Percentiles rank a stretch among this genome's conserved stretches.
Evolutionary conservation across 1,140 invertebrate genomes (phyloP).

Genomic region (Camponotus pennsylvanicus): DNA sequence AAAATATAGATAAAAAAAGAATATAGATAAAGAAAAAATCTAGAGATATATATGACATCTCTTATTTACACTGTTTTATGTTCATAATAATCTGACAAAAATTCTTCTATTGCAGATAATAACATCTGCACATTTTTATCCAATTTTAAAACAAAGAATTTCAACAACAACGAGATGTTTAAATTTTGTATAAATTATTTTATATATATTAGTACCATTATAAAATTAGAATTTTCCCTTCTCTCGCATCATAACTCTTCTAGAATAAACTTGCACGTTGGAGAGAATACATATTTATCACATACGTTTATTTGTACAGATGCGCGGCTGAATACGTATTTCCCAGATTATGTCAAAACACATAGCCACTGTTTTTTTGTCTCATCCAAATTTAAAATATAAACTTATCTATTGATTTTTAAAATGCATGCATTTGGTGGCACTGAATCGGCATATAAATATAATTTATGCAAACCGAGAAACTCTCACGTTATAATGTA

Average conservation of each 20-base stretch:
- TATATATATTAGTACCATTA: neutral
- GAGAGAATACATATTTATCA: neutral
- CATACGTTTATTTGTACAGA: neutral
- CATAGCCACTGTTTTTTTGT: neutral
- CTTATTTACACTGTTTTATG: neutral
- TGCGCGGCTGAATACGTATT: neutral
- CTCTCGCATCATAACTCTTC: neutral
- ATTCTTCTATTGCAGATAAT: neutral
- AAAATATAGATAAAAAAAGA: slow-evolving; percentile 2
- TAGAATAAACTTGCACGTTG: neutral
- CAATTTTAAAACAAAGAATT: neutral
- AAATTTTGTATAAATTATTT: neutral
- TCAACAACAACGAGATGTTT: neutral
- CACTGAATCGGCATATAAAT: neutral
- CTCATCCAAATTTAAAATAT: neutral
- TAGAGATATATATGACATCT: neutral
- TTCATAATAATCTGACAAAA: neutral
- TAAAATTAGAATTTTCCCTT: neutral
- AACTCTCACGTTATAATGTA: neutral
- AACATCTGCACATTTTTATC: neutral
- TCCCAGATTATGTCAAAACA: neutral
- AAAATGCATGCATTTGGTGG: neutral
- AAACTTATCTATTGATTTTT: slow-evolving; percentile 24
- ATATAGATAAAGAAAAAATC: no score
- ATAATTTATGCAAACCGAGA: neutral